Conservation (phyloP, 2,888 invertebrate species). For the Caenorhabditis becei region DNA sequence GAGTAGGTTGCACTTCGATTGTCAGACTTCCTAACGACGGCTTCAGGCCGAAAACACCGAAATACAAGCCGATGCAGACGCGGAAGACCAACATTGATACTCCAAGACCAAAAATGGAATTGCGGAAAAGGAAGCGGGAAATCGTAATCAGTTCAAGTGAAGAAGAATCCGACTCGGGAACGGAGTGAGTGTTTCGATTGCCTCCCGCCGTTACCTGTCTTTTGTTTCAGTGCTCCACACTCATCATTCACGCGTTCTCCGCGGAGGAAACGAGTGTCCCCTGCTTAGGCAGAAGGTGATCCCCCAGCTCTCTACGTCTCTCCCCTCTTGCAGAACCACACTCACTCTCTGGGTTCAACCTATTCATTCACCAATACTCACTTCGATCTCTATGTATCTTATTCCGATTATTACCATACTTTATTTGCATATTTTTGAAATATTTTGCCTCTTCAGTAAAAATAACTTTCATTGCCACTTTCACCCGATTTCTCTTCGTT, state of each 20-base stretch:
- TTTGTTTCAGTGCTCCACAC: background rate
- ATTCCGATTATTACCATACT: too few relatives aligned
- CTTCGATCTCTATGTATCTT: background rate
- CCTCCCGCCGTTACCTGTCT: background rate
- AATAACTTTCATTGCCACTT: background rate
- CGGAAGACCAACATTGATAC: constrained; percentile 18
- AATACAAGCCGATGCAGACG: background rate
- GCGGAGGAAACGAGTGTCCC: constrained; percentile 26
- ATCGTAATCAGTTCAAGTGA: constrained; percentile 15
- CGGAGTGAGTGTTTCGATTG: background rate
- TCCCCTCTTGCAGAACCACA: background rate
- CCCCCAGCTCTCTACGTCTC: background rate
- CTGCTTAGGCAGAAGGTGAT: background rate
- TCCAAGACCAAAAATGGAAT: background rate
- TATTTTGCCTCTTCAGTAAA: background rate
- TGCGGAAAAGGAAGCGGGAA: constrained; percentile 11
- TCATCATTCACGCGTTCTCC: constrained; percentile 8
- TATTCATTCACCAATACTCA: background rate
- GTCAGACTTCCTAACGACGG: background rate
- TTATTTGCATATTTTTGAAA: background rate
- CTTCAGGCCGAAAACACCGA: constrained; percentile 13
- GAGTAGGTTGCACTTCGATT: background rate
- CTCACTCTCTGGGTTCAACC: too few relatives aligned
- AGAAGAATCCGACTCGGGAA: constrained; percentile 15
- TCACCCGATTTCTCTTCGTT: background rate